Evolutionary conservation across 2,797 vertebrate genomes (phyloP), one percentile per base, ranked within the genome.

Genomic region (Lagocephalus sceleratus): DNA sequence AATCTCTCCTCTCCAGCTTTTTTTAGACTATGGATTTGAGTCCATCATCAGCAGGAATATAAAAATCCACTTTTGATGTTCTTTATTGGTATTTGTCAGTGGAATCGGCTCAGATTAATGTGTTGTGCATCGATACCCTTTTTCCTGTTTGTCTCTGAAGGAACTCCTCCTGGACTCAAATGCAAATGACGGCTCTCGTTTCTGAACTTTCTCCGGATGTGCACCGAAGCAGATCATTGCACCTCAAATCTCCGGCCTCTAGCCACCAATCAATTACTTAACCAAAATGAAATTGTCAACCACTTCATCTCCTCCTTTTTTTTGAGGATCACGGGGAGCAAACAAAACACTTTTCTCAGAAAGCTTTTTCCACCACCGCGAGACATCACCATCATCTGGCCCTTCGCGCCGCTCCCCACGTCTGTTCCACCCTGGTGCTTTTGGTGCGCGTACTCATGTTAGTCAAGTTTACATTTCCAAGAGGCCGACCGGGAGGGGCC

Each of bases 221-320:
- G 67, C 53, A 29, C 64, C 57, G 71, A 80, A 85, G 82, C 82
- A 84, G 68, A 87, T 87, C 75, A 84, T 84, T 82, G 84, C 76
- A 76, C 61, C 68, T 80, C 57, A 78, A 76, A 87, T 79, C 65
- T 67, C 54, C 7, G 60, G 50, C 63, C 78, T 68, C 60, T 68
- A 47, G 57, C 25, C 22, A 19, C 63, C 82, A 76, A 84, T 85
- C 69, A 79, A 86, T 80, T 65, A 85, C 72, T 60, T 17, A 39
- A 48, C 42, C 25, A 68, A 70, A 85, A 85, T 85, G 64, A 79
- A 82, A 83, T 75, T 76, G 74, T 82, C 71, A 72, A 70, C 49
- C 71, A 59, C 41, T 49, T 64, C 50, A 20, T 51, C 32, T 10
- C 64, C 56, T 48, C 47, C 44, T 63, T 64, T 55, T 74, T 75